phyloP scores from a whole-genome alignment of 1,140 invertebrate species.

The Lepidurus arcticus region DNA sequence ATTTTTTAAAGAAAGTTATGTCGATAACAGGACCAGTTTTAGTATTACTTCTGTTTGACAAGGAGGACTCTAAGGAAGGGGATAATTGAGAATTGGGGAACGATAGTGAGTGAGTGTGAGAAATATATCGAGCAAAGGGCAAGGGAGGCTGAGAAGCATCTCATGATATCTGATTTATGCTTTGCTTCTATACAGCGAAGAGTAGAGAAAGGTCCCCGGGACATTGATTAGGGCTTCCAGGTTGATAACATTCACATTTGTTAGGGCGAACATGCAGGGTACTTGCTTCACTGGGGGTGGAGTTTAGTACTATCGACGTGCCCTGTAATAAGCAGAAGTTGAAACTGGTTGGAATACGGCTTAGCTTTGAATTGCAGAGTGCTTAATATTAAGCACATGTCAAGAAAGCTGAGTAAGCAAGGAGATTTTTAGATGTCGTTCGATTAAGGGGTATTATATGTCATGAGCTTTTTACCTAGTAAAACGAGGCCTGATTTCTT shows the following conservation, averaged over 20 bases:
- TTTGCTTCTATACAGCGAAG: neutral
- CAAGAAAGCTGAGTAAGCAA: too few relatives aligned
- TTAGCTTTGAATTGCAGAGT: too few relatives aligned
- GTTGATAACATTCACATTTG: neutral
- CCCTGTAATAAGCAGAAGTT: too few relatives aligned
- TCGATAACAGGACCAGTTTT: neutral
- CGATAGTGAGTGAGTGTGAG: neutral
- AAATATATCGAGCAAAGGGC: neutral
- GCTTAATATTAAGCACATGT: too few relatives aligned
- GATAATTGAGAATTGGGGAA: neutral
- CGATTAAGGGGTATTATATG: too few relatives aligned
- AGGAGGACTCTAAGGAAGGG: neutral
- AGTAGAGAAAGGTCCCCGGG: neutral
- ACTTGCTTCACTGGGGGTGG: neutral
- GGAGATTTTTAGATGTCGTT: too few relatives aligned
- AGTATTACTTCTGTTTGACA: neutral
- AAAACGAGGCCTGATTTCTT: neutral
- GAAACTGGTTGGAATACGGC: too few relatives aligned
- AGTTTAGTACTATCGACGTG: too few relatives aligned
- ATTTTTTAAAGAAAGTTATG: neutral
- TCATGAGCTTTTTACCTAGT: neutral
- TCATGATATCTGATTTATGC: neutral
- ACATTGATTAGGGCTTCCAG: neutral
- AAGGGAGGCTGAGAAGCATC: slow-evolving; percentile 2
- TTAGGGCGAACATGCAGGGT: neutral